Percentiles rank a stretch among this genome's conserved stretches.
Conservation (phyloP, 2,797 vertebrate species). For the Octomys mimax region DNA sequence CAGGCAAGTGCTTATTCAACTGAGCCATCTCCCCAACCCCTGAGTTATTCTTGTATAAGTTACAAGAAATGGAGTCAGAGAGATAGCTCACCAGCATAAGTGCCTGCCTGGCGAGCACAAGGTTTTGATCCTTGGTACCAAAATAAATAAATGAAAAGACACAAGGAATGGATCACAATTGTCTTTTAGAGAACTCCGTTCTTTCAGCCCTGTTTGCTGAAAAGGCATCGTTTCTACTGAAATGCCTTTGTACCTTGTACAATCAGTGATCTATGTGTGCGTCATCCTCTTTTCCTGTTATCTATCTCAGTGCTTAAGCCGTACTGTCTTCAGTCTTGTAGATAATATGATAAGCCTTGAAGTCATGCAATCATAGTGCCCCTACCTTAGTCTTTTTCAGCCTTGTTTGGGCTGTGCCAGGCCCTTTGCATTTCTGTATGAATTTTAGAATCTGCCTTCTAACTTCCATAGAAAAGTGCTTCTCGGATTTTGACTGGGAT, state of each 20-base stretch:
- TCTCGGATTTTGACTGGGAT: background rate
- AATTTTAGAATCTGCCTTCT: background rate
- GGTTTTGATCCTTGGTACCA: no score
- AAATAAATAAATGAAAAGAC: background rate
- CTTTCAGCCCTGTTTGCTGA: background rate
- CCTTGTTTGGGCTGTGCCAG: background rate
- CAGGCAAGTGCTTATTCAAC: no score
- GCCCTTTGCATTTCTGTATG: background rate
- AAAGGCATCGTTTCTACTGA: background rate
- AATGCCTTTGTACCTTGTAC: background rate
- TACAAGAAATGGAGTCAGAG: no score
- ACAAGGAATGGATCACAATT: background rate
- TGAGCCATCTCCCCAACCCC: no score
- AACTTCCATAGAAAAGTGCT: background rate
- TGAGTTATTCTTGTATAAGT: background rate
- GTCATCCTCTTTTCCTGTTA: background rate
- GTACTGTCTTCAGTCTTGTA: background rate
- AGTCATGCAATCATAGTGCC: background rate
- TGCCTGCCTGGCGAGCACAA: no score
- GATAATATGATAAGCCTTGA: background rate
- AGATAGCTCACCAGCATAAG: no score
- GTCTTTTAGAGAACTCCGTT: background rate
- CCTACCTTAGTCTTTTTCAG: background rate
- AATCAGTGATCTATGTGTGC: background rate
- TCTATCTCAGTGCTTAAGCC: background rate